These are phyloP conservation scores for Euschistus heros DNA, from an alignment of 1,140 invertebrate genomes.

Conservation along the genomic window DNA sequence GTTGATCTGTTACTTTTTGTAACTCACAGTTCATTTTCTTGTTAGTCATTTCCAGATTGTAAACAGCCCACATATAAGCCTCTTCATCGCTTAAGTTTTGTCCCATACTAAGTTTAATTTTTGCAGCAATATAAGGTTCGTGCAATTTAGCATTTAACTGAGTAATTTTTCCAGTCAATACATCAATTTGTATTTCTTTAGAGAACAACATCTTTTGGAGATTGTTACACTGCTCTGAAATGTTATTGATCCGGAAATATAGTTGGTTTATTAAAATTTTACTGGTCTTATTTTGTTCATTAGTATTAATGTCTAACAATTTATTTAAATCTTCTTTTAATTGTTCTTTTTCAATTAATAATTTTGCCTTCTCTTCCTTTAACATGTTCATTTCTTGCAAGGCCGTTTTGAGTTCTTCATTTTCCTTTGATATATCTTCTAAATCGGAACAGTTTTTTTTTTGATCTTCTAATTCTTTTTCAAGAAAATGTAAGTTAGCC, in stretches of 20 bases:
- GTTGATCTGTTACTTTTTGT: background rate
- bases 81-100: background rate
- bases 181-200: background rate
- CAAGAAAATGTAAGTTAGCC: background rate
- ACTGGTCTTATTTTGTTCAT: background rate
- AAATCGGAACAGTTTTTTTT: background rate
- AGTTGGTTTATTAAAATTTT: background rate
- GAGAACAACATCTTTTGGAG: background rate
- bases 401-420: background rate
- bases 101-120: background rate
- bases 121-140: background rate
- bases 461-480: background rate
- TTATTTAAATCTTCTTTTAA: background rate
- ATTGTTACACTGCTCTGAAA: background rate
- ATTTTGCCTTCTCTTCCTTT: background rate
- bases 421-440: background rate
- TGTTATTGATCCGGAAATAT: background rate
- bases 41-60: background rate
- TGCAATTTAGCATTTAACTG: background rate
- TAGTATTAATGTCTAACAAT: background rate
- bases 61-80: background rate
- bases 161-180: background rate
- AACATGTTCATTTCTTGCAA: background rate
- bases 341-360: background rate
- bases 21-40: background rate